These are phyloP conservation scores for Melangyna quadrimaculata DNA, from an alignment of 2,888 invertebrate species.

Conservation along the genomic window DNA sequence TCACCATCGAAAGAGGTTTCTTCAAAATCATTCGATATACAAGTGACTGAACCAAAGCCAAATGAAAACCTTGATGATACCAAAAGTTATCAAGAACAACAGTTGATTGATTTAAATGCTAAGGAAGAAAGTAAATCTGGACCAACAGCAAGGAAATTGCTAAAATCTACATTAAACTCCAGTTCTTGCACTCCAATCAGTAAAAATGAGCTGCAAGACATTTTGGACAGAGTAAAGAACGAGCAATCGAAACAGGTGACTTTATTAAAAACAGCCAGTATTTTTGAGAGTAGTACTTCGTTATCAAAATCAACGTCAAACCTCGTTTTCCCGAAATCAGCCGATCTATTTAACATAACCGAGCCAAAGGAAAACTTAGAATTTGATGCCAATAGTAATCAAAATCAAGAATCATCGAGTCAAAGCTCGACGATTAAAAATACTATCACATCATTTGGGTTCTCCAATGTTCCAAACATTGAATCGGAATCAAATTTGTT, in stretches of 20 bases:
- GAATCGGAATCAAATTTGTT: not conserved
- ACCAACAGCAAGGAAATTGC: constrained; percentile 33
- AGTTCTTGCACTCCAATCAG: not conserved
- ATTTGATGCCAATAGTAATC: not conserved
- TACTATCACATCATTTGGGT: not conserved
- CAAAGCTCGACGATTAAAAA: not conserved
- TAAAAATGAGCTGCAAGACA: not conserved
- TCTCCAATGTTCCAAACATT: not conserved
- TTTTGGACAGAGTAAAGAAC: not conserved
- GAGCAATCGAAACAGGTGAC: not conserved
- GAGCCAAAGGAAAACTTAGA: not conserved
- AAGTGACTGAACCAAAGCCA: not conserved
- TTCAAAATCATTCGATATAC: too few species aligned
- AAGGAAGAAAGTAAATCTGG: not conserved
- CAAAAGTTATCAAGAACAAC: not conserved
- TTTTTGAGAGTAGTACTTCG: not conserved
- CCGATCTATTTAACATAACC: not conserved
- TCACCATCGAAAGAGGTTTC: not conserved
- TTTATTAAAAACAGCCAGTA: constrained; percentile 11
- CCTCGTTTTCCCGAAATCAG: not conserved
- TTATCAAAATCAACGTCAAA: not conserved
- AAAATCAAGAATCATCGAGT: not conserved
- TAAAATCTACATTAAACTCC: constrained; percentile 14
- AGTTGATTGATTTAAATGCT: not conserved
- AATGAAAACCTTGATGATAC: not conserved